These are phyloP conservation scores for Cariama cristata DNA, from an alignment of 2,113 vertebrate species.

Conservation along the genomic window DNA sequence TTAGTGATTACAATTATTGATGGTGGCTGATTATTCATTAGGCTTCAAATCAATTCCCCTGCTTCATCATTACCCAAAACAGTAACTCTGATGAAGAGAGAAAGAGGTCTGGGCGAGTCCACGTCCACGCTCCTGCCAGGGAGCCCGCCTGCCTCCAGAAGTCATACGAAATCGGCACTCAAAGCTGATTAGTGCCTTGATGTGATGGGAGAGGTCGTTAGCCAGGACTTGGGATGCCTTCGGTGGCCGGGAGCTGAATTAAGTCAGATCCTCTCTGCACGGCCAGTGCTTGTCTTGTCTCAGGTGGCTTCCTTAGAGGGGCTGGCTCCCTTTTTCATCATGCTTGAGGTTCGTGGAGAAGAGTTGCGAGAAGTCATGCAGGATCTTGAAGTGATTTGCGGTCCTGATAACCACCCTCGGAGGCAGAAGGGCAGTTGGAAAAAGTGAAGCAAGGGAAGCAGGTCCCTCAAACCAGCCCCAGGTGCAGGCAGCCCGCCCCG, in stretches of 20 bases:
- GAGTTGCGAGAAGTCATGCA: rapidly evolving
- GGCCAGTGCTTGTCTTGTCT: neutral
- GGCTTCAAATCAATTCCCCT: slow-evolving; percentile 81
- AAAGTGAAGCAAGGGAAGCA: rapidly evolving
- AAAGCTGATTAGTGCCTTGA: slow-evolving; percentile 31
- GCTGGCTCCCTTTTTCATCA: neutral
- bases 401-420: rapidly evolving
- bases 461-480: neutral
- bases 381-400: rapidly evolving
- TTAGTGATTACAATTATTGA: slow-evolving; percentile 90
- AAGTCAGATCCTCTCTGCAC: neutral
- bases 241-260: neutral
- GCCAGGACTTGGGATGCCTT: neutral
- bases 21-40: slow-evolving; percentile 88
- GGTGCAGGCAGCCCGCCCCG: slow-evolving; percentile 39
- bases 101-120: slow-evolving; percentile 65
- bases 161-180: slow-evolving; percentile 14
- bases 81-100: slow-evolving; percentile 78
- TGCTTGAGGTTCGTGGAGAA: rapidly evolving
- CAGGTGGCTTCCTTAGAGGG: neutral
- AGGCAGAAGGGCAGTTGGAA: neutral
- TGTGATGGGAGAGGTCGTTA: neutral
- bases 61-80: slow-evolving; percentile 77
- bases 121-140: slow-evolving; percentile 23
- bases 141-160: neutral